phyloP scores from a whole-genome alignment of 2,888 invertebrate species.

The Caradrina clavipalpis region DNA sequence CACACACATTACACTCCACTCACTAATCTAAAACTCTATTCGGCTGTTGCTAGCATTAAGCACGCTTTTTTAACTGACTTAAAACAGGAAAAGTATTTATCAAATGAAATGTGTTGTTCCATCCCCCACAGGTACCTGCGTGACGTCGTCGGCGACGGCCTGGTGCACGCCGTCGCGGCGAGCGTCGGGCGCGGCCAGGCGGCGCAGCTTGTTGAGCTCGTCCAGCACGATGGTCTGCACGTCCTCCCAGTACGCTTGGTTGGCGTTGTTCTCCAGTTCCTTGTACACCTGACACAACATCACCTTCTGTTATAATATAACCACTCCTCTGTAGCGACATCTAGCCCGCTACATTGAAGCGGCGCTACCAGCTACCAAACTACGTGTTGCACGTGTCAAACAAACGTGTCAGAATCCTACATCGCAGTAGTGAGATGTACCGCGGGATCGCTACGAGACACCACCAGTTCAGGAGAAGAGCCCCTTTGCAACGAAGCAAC shows the following conservation, averaged over 20 bases:
- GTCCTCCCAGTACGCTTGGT: slow-evolving; percentile 98
- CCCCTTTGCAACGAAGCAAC: background rate
- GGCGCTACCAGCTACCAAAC: background rate
- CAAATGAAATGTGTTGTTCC: too few species aligned
- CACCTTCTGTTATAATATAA: background rate
- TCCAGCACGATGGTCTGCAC: slow-evolving; percentile 98
- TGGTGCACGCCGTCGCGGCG: slow-evolving; percentile 96
- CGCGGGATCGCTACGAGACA: too few species aligned
- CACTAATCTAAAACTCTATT: background rate
- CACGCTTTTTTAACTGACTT: too few species aligned
- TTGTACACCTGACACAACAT: slow-evolving; percentile 92
- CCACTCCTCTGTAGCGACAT: background rate
- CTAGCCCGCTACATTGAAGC: background rate
- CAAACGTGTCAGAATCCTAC: background rate
- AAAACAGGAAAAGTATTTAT: too few species aligned
- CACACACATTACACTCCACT: background rate
- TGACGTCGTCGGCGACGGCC: slow-evolving; percentile 97
- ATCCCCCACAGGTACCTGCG: slow-evolving; percentile 86
- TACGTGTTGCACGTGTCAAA: background rate
- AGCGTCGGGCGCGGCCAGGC: slow-evolving; percentile 92
- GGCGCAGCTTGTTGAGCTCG: slow-evolving; percentile 96
- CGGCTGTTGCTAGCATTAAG: too few species aligned
- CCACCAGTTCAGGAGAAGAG: background rate
- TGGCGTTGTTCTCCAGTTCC: slow-evolving; percentile 96
- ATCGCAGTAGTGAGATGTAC: too few species aligned